Base-by-base conservation (phyloP, 1,140 invertebrate genomes). In the Polypedilum pembai region DNA sequence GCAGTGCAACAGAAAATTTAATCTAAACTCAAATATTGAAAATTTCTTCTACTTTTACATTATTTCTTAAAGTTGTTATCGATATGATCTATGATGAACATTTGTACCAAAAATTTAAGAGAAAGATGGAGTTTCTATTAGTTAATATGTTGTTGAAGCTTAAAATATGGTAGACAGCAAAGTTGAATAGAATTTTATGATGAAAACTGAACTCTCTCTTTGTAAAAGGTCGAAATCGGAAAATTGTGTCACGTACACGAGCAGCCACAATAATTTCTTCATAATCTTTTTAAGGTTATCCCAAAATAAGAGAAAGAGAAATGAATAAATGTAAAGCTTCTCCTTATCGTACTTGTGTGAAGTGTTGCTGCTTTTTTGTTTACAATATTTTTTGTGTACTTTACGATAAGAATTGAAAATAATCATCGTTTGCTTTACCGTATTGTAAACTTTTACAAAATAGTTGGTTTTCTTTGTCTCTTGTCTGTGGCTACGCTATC, bases 241-340 rank as follows among this genome's bases (percentile, higher is more conserved):
- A 69, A 69, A 69, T 69, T 69, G 65, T 69, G 65, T 69, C 65
- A 69, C 65, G 65, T 69, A 69, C 17, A 69, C 17, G 8, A 18
- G 8, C 20, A 69, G 65, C 65, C 65, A 21, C 65, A 69, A 69
- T 69, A 69, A 69, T 69, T 69, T 69, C 65, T 69, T 21, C 65
- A 69, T 69, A 69, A 69, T 69, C 65, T 15, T 56, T 56, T 56
- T 56, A n/a, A 69, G 65, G 65, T 69, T 18, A 69, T 18, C 65
- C 10, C 10, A 56, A 69, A 69, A 69, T 7, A 69, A 69, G 18
- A 69, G 18, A 17, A 66, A n/a, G n/a, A n/a, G n/a, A n/a, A n/a
- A n/a, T n/a, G n/a, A n/a, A n/a, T n/a, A n/a, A n/a, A n/a, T 20
- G 17, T 69, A 20, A 69, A 69, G 17, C 18, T 69, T 56, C 45